Evolutionary conservation across 2,888 invertebrate genomes (phyloP).

Genomic region (Entomobrya multifasciata): DNA sequence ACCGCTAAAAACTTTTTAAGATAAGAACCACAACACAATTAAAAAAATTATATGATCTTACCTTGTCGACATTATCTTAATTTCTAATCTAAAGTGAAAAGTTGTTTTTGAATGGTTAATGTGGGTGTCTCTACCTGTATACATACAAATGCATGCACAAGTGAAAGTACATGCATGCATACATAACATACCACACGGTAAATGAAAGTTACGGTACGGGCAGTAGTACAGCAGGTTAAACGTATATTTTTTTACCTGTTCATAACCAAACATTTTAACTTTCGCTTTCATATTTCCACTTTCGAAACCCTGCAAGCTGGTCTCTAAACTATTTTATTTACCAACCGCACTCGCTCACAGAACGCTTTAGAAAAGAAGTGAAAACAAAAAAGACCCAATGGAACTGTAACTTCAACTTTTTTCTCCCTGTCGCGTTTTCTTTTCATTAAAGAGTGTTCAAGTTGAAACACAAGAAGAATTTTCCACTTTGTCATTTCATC

Average conservation of each 20-base stretch:
- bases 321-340: constrained; percentile 24
- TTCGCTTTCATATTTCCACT: constrained; percentile 7
- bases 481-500: constrained; percentile 35
- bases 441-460: constrained; percentile 11
- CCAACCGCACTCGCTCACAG: not conserved
- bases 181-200: too few relatives aligned
- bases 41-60: constrained; percentile 66
- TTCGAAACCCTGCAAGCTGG: not conserved
- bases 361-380: constrained; percentile 23
- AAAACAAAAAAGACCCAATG: constrained; percentile 57
- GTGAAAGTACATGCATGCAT: not conserved
- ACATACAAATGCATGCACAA: not conserved
- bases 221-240: too few relatives aligned
- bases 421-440: not conserved
- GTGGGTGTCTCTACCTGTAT: not conserved
- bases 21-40: constrained; percentile 33
- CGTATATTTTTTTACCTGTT: not conserved
- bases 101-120: constrained; percentile 24
- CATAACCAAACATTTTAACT: not conserved
- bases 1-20: constrained; percentile 30
- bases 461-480: constrained; percentile 29
- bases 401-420: constrained; percentile 34
- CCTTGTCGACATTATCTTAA: constrained; percentile 63
- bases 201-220: too few relatives aligned
- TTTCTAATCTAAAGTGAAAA: constrained; percentile 69